Base-by-base conservation (phyloP, 1,140 invertebrate genomes). In the Solenopsis fugax region DNA sequence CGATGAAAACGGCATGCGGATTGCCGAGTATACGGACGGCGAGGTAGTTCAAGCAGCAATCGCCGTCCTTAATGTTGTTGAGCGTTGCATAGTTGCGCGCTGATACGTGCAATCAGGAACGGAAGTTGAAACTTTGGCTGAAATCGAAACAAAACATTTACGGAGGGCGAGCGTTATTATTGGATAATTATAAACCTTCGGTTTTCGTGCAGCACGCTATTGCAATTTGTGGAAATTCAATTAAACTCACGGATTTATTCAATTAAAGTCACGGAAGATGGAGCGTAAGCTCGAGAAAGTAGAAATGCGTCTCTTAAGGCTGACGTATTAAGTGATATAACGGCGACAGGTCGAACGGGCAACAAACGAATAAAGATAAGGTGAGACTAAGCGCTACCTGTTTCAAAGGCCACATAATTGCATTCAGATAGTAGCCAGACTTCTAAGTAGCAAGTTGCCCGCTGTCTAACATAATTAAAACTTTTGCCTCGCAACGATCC, bases 361-460 rank as follows among this genome's bases (percentile, higher is more conserved):
- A 62, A 87, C 80, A 58, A 58, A 58, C 85, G 89, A 84, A 89
- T 81, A 29, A 56, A 67, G 60, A n/a, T 67, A 73, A 84, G 78
- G 45, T 6, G 48, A 64, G 64, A 18, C 60, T 56, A 45, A 10
- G 45, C 29, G 41, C 60, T 71, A 78, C 67, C 24, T 4, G 87
- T 87, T 91, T 92, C 91, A 92, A 93, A 93, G 92, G 89, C 72
- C 73, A 58, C 67, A 89, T 93, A 93, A 93, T 93, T 93, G 89
- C 92, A 92, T 93, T 92, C 87, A 92, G 92, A 92, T 92, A 88
- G 85, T 87, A 89, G 52, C 80, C 80, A 67, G 88, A 89, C 89
- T 91, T 92, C 87, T 87, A 88, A 93, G 92, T 93, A 91, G 85
- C 85, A 93, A 93, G 92, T 93, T 92, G 87, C 81, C 86, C 80